Evolutionary conservation across 2,888 invertebrate species (phyloP).

Genomic region (Lepas anatifera): DNA sequence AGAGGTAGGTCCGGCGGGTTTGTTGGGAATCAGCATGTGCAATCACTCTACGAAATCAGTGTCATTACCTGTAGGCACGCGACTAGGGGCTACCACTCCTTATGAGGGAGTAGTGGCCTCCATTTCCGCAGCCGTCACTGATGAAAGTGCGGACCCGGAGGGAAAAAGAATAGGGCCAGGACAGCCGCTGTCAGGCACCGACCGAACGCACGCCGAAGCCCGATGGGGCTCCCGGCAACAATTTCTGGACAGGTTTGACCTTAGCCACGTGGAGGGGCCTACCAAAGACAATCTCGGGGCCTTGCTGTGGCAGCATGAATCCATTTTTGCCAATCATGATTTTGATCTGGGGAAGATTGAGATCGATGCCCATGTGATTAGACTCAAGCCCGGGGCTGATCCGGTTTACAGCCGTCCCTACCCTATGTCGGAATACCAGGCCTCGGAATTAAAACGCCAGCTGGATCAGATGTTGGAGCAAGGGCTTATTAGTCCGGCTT

Average conservation of each 20-base stretch:
- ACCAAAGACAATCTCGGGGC: not conserved
- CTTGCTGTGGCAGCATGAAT: not conserved
- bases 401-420: not conserved
- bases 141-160: too few relatives aligned
- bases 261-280: not conserved
- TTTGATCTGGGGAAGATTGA: not conserved
- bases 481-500: not conserved
- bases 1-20: too few relatives aligned
- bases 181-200: too few relatives aligned
- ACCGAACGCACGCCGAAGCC: too few relatives aligned
- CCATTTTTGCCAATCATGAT: not conserved
- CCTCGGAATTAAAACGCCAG: not conserved
- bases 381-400: not conserved
- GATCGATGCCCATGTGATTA: not conserved
- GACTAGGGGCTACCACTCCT: too few relatives aligned
- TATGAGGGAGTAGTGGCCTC: too few relatives aligned
- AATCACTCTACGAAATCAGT: too few relatives aligned
- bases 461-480: not conserved
- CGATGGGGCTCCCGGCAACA: not conserved
- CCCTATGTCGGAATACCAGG: not conserved
- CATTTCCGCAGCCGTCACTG: too few relatives aligned
- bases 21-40: too few relatives aligned
- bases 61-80: too few relatives aligned
- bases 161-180: too few relatives aligned
- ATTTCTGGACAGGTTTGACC: not conserved